Evolutionary conservation across 2,113 vertebrate species (phyloP), one percentile per base, ranked within the genome.

Genomic region (Verasper variegatus): DNA sequence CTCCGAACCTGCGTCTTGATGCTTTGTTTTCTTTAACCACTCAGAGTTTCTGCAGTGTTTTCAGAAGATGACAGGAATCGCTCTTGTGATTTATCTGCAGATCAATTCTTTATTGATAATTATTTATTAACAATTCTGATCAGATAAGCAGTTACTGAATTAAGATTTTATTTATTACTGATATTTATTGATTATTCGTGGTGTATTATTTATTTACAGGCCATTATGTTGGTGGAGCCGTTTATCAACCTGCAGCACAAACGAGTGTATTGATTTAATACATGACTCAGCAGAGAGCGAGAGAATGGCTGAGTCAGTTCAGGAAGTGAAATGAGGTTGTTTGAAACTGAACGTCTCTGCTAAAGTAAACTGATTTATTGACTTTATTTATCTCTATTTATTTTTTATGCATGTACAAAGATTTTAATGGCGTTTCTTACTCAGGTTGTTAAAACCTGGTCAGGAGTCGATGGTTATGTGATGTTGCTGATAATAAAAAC

Each of bases 111-210:
- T 47, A 14, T 47, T 47, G 15, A 55, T 12, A 23, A 21, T 55
- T 21, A 21, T 55, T 55, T 7, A 55, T 55, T 10, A 26, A 37
- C 35, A 35, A 35, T 35, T 35, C 31, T 35, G 31, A 35, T 27
- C 31, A 31, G 31, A 31, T 7, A 31, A 7, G 31, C 31, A 31
- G 31, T 6, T 7, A 31, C 31, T 31, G 31, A 31, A 31, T 7
- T 37, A 37, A 37, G 0, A 40, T 17, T 56, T 73, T 79, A 86
- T 82, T 80, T 82, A 82, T 86, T 65, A 26, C 6, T 37, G 1
- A 49, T 86, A 82, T 86, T 80, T 81, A 86, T 78, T 59, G 66
- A 76, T 74, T 51, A 51, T 51, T 87, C 78, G 66, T 72, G 56
- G 0, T 59, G 2, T 42, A 15, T 1, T 69, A 27, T 72, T 65